Base-by-base conservation (phyloP, 2,797 vertebrate species). In the Mormyrops attenuatus region DNA sequence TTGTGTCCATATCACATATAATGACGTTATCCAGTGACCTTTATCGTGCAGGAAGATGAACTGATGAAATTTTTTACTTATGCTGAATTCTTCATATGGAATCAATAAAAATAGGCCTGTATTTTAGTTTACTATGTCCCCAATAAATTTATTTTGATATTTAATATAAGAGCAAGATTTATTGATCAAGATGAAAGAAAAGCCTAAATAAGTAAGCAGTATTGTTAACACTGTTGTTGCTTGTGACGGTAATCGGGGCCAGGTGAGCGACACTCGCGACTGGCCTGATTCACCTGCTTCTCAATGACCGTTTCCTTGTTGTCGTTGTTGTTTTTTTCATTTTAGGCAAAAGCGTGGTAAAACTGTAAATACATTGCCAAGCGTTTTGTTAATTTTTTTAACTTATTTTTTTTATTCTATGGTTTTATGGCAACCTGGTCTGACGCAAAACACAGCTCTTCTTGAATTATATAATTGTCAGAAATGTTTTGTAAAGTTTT, bases 401-500 rank as follows among this genome's bases (percentile, higher is more conserved):
- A 47, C 41, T 82, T 82, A 47, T 89, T 52, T 52, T 96, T 92
- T 92, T 93, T 93, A 92, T 47, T 94, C 93, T 94, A 89, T 92
- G 91, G 92, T 94, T 95, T 95, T 96, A 94, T 95, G 94, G 94
- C 95, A 93, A 95, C 94, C 93, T 95, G 95, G 94, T 96, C 93
- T 94, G 95, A 47, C 94, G 95, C 95, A 95, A 96, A 95, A 96
- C 85, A 94, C 94, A 95, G 95, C 95, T 96, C 95, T 96, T 95
- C 95, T 96, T 95, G 96, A 95, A 96, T 96, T 44, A 96, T 96
- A 96, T 96, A 96, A 96, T 96, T 96, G 96, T 96, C 96, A 95
- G 96, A 93, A 95, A 96, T 96, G 96, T 96, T 97, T 97, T 97
- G 96, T 96, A 96, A 97, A 94, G 95, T 96, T 97, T 97, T 96